A percentile compares a stretch with the other conserved stretches of the same genome.
These are phyloP conservation scores for Knipowitschia caucasica DNA, from an alignment of 2,797 vertebrate species.

Conservation along the genomic window DNA sequence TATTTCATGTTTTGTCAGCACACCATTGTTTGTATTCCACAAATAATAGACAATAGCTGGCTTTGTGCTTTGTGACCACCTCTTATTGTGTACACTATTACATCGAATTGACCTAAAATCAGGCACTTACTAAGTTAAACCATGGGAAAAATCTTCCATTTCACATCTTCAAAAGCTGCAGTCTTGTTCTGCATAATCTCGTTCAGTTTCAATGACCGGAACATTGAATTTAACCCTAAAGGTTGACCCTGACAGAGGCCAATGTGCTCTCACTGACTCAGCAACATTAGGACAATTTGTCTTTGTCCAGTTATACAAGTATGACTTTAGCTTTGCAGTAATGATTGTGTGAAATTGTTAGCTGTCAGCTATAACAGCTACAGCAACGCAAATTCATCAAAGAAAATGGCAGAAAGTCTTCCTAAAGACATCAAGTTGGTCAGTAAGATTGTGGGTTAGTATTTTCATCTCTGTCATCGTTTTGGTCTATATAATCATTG, in stretches of 20 bases:
- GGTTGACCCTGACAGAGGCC: constrained; percentile 38
- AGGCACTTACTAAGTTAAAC: constrained; percentile 46
- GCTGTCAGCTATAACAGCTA: not conserved
- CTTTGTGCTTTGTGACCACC: too few species aligned
- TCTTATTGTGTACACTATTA: too few species aligned
- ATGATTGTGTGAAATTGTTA: not conserved
- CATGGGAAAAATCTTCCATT: constrained; percentile 39
- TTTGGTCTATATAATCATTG: too few species aligned
- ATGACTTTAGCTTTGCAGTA: not conserved
- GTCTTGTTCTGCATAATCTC: constrained; percentile 47
- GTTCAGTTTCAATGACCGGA: constrained; percentile 60
- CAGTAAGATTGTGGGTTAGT: too few species aligned
- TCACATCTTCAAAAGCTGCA: constrained; percentile 35
- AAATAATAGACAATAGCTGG: too few species aligned
- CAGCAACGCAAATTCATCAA: not conserved
- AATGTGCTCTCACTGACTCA: constrained; percentile 24
- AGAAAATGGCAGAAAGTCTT: not conserved
- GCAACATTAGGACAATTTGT: constrained; percentile 10
- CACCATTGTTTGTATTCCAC: too few species aligned
- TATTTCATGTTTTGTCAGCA: too few species aligned
- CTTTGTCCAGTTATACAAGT: constrained; percentile 9
- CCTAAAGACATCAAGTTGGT: too few species aligned
- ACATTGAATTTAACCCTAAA: constrained; percentile 46
- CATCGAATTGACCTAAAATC: too few species aligned
- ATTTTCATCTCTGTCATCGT: too few species aligned